A percentile compares a stretch with the other conserved stretches of the same genome.
phyloP scores from a whole-genome alignment of 1,140 invertebrate species.

The Aradophagus sp. region DNA sequence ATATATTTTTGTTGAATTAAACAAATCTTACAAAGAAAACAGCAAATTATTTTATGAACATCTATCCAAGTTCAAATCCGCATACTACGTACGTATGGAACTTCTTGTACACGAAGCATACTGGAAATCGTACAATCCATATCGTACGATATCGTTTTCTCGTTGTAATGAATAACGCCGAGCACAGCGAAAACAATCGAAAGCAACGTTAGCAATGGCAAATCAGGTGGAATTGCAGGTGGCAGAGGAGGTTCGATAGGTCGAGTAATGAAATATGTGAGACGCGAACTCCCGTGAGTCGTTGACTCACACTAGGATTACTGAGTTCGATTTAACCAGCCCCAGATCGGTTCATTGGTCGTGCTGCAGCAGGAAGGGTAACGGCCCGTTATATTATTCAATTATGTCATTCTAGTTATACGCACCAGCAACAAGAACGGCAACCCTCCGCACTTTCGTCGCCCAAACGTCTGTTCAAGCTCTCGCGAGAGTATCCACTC shows the following conservation, averaged over 20 bases:
- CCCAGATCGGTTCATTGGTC: conserved; percentile 55
- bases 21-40: too few relatives aligned
- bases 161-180: too few relatives aligned
- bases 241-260: conserved; percentile 56
- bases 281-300: conserved; percentile 72
- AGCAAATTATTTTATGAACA: too few relatives aligned
- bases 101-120: too few relatives aligned
- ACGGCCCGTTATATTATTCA: conserved; percentile 74
- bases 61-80: too few relatives aligned
- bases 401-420: conserved; percentile 74
- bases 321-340: conserved; percentile 63
- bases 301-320: conserved; percentile 69
- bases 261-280: conserved; percentile 74
- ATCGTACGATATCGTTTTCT: too few relatives aligned
- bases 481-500: conserved; percentile 53
- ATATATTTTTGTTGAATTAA: too few relatives aligned
- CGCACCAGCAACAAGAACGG: conserved; percentile 64
- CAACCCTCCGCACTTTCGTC: conserved; percentile 53
- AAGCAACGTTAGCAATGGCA: conserved; percentile 21
- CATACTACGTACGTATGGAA: too few relatives aligned
- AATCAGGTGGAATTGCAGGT: conserved; percentile 58
- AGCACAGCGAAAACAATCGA: too few relatives aligned
- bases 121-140: too few relatives aligned
- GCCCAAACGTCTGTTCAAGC: conserved; percentile 45
- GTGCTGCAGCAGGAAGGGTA: conserved; percentile 62